Evolutionary conservation across 2,888 invertebrate genomes (phyloP).

Genomic region (Chrysolina americana): DNA sequence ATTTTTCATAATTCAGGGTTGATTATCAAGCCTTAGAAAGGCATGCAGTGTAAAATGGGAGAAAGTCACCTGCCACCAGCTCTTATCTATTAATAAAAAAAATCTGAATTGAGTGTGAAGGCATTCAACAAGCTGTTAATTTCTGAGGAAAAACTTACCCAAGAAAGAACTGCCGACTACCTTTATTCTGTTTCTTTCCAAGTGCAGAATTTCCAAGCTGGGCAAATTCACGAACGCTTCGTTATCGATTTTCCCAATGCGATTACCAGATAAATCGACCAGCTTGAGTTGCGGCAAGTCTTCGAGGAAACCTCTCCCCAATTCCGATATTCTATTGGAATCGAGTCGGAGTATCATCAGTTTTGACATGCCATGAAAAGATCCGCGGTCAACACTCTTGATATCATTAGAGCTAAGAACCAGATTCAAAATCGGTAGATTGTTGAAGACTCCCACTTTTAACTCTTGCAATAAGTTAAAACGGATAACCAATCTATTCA

Average conservation of each 20-base stretch:
- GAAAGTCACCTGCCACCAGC: too few relatives aligned
- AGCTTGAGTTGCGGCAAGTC: slow-evolving; percentile 16
- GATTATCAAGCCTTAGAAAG: too few relatives aligned
- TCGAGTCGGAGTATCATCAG: slow-evolving; percentile 25
- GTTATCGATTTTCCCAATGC: slow-evolving; percentile 33
- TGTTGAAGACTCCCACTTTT: slow-evolving; percentile 31
- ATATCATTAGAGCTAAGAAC: slow-evolving; percentile 34
- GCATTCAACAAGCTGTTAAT: too few relatives aligned
- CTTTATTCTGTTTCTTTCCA: slow-evolving; percentile 38
- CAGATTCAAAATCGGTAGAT: slow-evolving; percentile 20
- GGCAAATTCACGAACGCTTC: slow-evolving; percentile 37
- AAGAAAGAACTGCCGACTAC: slow-evolving; percentile 25
- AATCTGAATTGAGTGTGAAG: too few relatives aligned
- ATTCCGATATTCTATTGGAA: slow-evolving; percentile 28
- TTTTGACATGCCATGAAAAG: slow-evolving; percentile 33
- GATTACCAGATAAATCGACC: slow-evolving; percentile 24
- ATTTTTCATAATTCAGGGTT: too few relatives aligned
- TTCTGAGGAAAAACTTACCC: slow-evolving; percentile 26
- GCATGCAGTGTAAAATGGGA: too few relatives aligned
- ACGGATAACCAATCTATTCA: slow-evolving; percentile 30
- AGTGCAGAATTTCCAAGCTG: slow-evolving; percentile 27
- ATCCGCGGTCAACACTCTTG: slow-evolving; percentile 14
- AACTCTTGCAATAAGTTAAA: slow-evolving; percentile 24
- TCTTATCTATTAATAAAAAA: too few relatives aligned
- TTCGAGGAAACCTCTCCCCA: slow-evolving; percentile 4